phyloP scores from a whole-genome alignment of 2,113 vertebrate genomes.

The Mus spicilegus region DNA sequence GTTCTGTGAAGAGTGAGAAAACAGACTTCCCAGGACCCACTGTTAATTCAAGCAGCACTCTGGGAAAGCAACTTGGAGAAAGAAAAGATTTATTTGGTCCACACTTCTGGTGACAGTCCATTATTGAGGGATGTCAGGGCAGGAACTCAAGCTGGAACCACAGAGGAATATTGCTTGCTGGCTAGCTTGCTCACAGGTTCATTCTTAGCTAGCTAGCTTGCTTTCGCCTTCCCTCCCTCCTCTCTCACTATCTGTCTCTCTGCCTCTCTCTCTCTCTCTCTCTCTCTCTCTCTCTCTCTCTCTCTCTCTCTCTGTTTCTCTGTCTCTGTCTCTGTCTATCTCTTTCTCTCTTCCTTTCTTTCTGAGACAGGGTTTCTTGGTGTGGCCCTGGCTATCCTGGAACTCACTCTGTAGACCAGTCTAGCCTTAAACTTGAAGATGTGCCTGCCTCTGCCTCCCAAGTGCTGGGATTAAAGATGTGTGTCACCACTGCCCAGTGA shows the following conservation, averaged over 20 bases:
- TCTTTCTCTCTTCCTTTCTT: fast-evolving
- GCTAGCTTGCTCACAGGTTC: neutral
- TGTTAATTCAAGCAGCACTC: neutral
- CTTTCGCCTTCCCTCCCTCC: neutral
- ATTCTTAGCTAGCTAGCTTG: neutral
- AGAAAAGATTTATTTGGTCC: neutral
- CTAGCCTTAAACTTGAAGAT: neutral
- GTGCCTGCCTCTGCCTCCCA: neutral
- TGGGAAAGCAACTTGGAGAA: neutral
- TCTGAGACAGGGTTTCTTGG: neutral
- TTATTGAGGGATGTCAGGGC: neutral
- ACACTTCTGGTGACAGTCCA: neutral
- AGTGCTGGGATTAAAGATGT: neutral
- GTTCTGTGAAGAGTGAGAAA: neutral
- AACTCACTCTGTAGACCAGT: neutral
- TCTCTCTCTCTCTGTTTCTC: fast-evolving
- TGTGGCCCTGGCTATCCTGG: neutral
- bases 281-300: fast-evolving
- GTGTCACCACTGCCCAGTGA: neutral
- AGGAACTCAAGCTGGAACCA: neutral
- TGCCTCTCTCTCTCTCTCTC: neutral
- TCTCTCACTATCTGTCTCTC: too few species aligned
- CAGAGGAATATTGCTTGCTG: neutral
- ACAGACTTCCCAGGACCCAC: neutral
- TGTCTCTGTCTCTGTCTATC: fast-evolving